Conservation (phyloP, 2,113 vertebrate genomes). For the Forbesichthys papilliferus region DNA sequence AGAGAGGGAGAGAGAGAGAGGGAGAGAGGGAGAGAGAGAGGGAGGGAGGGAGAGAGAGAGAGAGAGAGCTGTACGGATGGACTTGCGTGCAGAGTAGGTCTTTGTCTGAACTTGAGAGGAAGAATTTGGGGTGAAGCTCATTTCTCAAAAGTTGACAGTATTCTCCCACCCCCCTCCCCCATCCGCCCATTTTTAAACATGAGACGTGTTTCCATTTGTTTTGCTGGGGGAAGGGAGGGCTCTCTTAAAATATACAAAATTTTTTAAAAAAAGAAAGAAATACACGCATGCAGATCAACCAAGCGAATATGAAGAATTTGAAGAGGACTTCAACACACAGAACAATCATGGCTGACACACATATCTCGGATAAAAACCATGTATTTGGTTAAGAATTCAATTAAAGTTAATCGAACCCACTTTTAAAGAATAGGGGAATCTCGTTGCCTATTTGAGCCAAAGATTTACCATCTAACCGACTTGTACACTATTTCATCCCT, state of each 20-base stretch:
- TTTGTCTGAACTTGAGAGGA: conserved; percentile 20
- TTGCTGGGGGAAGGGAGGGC: not conserved
- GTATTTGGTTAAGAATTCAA: conserved; percentile 10
- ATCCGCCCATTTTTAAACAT: conserved; percentile 18
- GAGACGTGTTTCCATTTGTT: conserved; percentile 35
- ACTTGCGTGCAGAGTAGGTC: conserved; percentile 33
- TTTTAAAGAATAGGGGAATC: conserved; percentile 24
- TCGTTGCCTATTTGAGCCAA: conserved; percentile 66
- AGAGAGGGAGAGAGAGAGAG: conserved; percentile 14
- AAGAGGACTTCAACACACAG: conserved; percentile 37
- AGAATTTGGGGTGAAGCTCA: conserved; percentile 32
- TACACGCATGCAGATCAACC: not conserved
- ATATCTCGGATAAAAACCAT: not conserved
- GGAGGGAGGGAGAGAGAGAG: not conserved
- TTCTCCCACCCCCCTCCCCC: conserved; percentile 15
- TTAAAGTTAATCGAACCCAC: not conserved
- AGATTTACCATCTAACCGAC: conserved; percentile 65
- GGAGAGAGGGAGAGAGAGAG: not conserved
- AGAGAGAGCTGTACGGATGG: conserved; percentile 29
- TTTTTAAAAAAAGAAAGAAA: not conserved
- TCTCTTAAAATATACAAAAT: too few species aligned
- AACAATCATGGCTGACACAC: conserved; percentile 50
- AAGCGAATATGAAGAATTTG: conserved; percentile 36
- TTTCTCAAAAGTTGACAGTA: conserved; percentile 42
- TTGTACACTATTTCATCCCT: conserved; percentile 56